Evolutionary conservation across 2,113 vertebrate species (phyloP), one percentile per base, ranked within the genome.

Genomic region (Bungarus multicinctus): DNA sequence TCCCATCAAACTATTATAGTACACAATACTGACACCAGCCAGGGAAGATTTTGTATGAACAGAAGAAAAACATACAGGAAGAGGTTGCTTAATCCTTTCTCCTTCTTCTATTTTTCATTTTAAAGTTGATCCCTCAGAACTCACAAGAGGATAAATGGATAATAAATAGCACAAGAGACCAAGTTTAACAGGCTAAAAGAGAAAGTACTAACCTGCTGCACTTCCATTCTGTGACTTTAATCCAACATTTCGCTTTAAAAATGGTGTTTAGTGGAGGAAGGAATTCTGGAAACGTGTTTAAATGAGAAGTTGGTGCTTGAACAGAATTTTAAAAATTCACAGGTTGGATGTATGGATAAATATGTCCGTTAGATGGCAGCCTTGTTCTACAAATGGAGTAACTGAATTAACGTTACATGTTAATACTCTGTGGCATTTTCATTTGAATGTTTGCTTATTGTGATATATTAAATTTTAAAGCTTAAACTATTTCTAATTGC

Each of bases 281-380:
- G 23, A 85, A 57, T 18, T n/a, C 18, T 43, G 18, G 34, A 30
- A 22, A 30, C 30, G 7, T 20, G 18, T 27, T 88, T 74, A 55
- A 54, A 2, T 27, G 4, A 7, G 57, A 20, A 11, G 12, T 52
- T 60, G 45, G 23, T 57, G 74, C 14, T 20, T 22, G 55, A 87
- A 1, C 5, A 89, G 43, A 1, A 18, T 92, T 81, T 74, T 14
- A 0, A 85, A 86, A 92, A 81, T 94, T 92, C 81, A 58, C 45
- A 54, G 18, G 43, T 45, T 27, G 55, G 69, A 93, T 74, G 94
- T 96, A 74, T 93, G 74, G 74, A 81, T 22, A 50, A 50, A 87
- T 53, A 5, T 94, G 93, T 85, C 98, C 98, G 97, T 93, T 74
- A 97, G 98, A 94, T 97, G 98, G 97, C 94, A 95, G 94, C 94